These are phyloP conservation scores for Mus minutoides DNA, from an alignment of 2,797 vertebrate genomes.

Conservation along the genomic window DNA sequence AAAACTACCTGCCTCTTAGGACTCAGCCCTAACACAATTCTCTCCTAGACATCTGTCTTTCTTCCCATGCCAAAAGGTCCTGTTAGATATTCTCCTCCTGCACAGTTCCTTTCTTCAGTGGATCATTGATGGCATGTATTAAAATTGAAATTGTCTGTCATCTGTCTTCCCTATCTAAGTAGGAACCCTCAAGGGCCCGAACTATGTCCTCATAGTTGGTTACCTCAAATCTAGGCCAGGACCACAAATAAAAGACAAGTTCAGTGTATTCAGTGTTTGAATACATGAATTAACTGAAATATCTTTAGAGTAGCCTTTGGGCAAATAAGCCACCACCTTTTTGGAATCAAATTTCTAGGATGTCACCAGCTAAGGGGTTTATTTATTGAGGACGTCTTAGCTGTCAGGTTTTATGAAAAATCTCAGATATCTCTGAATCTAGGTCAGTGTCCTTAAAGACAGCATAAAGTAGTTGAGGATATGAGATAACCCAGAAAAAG, in stretches of 20 bases:
- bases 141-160: background rate
- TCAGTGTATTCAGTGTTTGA: background rate
- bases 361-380: background rate
- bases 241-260: background rate
- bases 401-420: constrained; percentile 24
- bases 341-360: background rate
- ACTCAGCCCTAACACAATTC: background rate
- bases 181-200: background rate
- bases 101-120: background rate
- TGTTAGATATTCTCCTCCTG: background rate
- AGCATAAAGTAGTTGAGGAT: background rate
- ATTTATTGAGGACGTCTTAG: constrained; percentile 5
- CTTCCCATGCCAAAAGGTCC: background rate
- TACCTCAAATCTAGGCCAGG: background rate
- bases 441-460: background rate
- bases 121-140: background rate
- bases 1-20: background rate
- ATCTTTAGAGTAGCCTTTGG: background rate
- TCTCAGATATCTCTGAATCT: background rate
- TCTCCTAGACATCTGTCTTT: background rate
- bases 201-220: background rate
- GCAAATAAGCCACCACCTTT: background rate
- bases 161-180: background rate
- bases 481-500: constrained; percentile 2
- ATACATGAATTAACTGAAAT: background rate